Conservation (phyloP, 2,888 invertebrate genomes). For the Agriotes lineatus region DNA sequence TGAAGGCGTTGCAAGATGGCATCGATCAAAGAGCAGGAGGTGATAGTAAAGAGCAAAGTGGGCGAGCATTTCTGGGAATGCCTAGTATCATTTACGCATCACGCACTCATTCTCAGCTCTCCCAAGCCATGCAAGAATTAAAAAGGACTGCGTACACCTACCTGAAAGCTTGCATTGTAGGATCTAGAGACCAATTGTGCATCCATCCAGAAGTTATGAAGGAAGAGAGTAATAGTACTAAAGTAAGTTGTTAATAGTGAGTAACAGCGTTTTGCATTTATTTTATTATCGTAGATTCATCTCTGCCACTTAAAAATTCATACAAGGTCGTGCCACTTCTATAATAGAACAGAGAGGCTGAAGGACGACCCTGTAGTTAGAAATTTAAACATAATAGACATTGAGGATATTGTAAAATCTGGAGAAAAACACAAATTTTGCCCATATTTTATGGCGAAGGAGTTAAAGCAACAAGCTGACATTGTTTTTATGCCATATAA, state of each 20-base stretch:
- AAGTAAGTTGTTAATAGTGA: slow-evolving; percentile 64
- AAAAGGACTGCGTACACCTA: slow-evolving; percentile 89
- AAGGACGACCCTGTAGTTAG: slow-evolving; percentile 71
- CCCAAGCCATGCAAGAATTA: slow-evolving; percentile 95
- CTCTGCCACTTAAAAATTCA: slow-evolving; percentile 88
- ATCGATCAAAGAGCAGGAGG: slow-evolving; percentile 52
- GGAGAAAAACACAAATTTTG: slow-evolving; percentile 89
- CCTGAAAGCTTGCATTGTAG: slow-evolving; percentile 88
- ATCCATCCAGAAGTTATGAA: slow-evolving; percentile 92
- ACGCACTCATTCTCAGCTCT: slow-evolving; percentile 95
- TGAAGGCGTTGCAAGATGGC: slow-evolving; percentile 54
- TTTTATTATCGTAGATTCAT: slow-evolving; percentile 67
- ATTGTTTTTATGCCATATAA: slow-evolving; percentile 99
- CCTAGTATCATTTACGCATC: slow-evolving; percentile 96
- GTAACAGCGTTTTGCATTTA: no score
- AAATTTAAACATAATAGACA: slow-evolving; percentile 77
- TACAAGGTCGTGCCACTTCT: slow-evolving; percentile 83
- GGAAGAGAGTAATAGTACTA: slow-evolving; percentile 81
- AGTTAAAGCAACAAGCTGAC: slow-evolving; percentile 88
- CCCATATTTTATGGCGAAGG: slow-evolving; percentile 93
- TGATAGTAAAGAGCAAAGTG: not conserved
- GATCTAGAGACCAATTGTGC: slow-evolving; percentile 97
- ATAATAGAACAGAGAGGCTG: slow-evolving; percentile 81
- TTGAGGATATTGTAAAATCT: slow-evolving; percentile 89
- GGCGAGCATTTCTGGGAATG: slow-evolving; percentile 60